Evolutionary conservation across 2,888 invertebrate species (phyloP), one percentile per base, ranked within the genome.

Genomic region (Chrysolina americana): DNA sequence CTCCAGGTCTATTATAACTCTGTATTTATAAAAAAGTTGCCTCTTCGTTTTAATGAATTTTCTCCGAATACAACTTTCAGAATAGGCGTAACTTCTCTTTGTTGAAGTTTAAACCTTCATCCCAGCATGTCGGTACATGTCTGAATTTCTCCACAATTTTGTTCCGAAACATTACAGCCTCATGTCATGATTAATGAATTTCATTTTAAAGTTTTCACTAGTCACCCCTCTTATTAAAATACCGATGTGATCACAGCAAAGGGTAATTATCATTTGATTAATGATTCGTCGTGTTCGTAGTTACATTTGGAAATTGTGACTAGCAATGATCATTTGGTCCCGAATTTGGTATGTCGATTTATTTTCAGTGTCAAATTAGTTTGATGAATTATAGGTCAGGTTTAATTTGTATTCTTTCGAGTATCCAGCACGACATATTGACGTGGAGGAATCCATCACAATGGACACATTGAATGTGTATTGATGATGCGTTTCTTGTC

Each of bases 211-310:
- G 81, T 80, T 79, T 82, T 79, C 74, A 80, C 83, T 76, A 81
- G 84, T 83, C 83, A 83, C 82, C 82, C 80, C 81, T 81, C 80
- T 81, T 82, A 82, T 82, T 82, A 82, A 81, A 82, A 82, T 81
- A 79, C 80, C 80, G 75, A 79, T 80, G 82, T 81, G 81, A 82
- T 82, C 81, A 81, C 79, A 77, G 76, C 74, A 78, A 78, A 78
- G 79, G 74, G 81, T 81, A 80, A 81, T 80, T 79, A 77, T 71
- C 62, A 79, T 82, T 81, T 83, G 82, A 83, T 83, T 83, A 81
- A 82, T 82, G 82, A 78, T 75, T 66, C 74, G 63, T 70, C 77
- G 70, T 79, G 80, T 80, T 79, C 77, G 77, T 76, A 78, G 78
- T 76, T 80, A 77, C 80, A 78, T 81, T 82, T 80, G 81, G 76